Percentiles rank a stretch among this genome's conserved stretches.
Evolutionary conservation across 2,113 vertebrate genomes (phyloP).

Genomic region (Sprattus sprattus): DNA sequence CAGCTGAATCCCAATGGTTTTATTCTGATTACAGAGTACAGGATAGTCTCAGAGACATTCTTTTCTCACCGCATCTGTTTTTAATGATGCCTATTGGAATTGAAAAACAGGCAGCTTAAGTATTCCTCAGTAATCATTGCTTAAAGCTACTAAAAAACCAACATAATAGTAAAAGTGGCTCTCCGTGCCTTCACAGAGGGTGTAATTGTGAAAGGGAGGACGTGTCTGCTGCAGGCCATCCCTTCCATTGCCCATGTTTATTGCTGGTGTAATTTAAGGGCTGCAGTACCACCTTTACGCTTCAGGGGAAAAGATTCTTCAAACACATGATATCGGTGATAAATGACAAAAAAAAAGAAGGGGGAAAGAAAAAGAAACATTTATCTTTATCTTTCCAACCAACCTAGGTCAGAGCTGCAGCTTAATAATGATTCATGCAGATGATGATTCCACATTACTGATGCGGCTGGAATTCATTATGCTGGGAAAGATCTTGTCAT

Average conservation of each 20-base stretch:
- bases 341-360: not conserved
- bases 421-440: slow-evolving; percentile 59
- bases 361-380: not conserved
- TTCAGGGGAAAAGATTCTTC: not conserved
- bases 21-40: not conserved
- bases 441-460: slow-evolving; percentile 46
- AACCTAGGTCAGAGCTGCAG: not conserved
- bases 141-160: not conserved
- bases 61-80: not conserved
- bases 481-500: slow-evolving; percentile 45
- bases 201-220: not conserved
- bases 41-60: not conserved
- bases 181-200: not conserved
- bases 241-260: not conserved
- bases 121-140: not conserved
- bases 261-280: not conserved
- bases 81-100: not conserved
- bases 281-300: not conserved
- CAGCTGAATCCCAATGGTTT: not conserved
- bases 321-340: not conserved
- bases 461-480: slow-evolving; percentile 52
- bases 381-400: not conserved
- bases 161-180: not conserved
- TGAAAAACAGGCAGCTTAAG: not conserved
- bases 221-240: not conserved